These are phyloP conservation scores for Dryobates pubescens DNA, from an alignment of 2,797 vertebrate genomes.

Conservation along the genomic window DNA sequence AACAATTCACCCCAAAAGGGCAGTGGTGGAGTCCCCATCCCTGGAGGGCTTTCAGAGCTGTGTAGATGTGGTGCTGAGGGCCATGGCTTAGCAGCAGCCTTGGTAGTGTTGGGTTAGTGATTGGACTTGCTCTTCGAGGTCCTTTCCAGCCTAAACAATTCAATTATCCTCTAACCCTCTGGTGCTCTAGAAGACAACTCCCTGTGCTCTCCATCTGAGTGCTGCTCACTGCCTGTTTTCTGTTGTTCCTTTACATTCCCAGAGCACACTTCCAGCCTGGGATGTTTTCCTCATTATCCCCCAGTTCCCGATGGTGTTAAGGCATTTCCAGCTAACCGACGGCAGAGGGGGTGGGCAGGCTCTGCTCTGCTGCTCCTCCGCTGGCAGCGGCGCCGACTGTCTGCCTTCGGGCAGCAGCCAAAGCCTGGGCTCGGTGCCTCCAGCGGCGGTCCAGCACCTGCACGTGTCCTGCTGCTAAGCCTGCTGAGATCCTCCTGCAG, in stretches of 20 bases:
- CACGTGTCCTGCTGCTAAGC: slow-evolving; percentile 57
- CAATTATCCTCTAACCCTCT: no score
- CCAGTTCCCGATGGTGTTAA: background rate
- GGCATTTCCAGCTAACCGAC: slow-evolving; percentile 1
- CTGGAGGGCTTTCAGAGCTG: no score
- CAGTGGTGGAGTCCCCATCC: no score
- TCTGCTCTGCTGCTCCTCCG: background rate
- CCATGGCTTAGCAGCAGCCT: no score
- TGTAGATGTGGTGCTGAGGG: no score
- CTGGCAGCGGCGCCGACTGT: background rate
- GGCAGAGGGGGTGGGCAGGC: slow-evolving; percentile 56
- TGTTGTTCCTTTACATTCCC: slow-evolving; percentile 40
- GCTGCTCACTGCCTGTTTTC: background rate
- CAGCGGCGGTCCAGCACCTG: slow-evolving; percentile 48
- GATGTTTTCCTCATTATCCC: slow-evolving; percentile 42
- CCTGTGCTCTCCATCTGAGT: background rate
- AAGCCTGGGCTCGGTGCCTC: slow-evolving; percentile 48
- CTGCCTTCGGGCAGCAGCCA: slow-evolving; percentile 9
- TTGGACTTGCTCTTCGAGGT: no score
- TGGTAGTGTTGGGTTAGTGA: no score
- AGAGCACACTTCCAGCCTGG: background rate
- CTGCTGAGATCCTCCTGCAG: slow-evolving; percentile 56
- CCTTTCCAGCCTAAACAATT: no score
- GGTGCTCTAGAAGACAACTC: background rate
- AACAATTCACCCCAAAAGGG: no score